phyloP scores from a whole-genome alignment of 2,797 vertebrate genomes.

The Tinamus major region DNA sequence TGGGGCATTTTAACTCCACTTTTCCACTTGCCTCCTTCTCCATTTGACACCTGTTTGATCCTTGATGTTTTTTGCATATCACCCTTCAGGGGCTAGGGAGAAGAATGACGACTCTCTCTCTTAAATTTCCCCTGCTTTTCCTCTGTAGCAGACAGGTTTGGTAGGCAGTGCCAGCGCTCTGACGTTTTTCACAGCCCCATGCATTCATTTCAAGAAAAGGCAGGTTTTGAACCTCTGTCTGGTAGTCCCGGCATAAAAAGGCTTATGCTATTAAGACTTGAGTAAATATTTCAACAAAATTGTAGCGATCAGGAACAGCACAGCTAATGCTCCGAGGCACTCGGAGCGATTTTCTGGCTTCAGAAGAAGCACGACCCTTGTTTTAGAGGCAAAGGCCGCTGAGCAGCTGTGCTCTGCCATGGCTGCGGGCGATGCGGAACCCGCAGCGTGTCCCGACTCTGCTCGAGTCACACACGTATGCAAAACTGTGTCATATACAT shows the following conservation, averaged over 20 bases:
- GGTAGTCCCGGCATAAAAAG: background rate
- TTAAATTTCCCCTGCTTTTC: background rate
- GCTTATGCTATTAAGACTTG: background rate
- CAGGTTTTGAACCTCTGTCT: background rate
- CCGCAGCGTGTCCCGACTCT: rapidly evolving
- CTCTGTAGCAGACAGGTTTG: background rate
- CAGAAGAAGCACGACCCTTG: background rate
- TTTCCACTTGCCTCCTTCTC: background rate
- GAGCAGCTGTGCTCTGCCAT: rapidly evolving
- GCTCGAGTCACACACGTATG: rapidly evolving
- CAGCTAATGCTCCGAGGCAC: background rate
- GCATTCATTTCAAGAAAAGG: background rate
- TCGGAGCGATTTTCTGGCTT: background rate
- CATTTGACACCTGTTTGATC: background rate
- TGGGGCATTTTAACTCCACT: background rate
- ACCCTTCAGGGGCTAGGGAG: background rate
- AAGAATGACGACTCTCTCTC: background rate
- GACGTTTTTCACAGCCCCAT: background rate
- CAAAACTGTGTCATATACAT: background rate
- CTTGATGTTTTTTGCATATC: background rate
- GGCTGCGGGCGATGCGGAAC: rapidly evolving
- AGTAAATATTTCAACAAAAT: background rate
- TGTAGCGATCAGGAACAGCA: background rate
- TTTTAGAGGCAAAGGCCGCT: background rate
- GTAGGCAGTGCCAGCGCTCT: background rate